Evolutionary conservation across 2,113 vertebrate genomes (phyloP).

Genomic region (Bos indicus): DNA sequence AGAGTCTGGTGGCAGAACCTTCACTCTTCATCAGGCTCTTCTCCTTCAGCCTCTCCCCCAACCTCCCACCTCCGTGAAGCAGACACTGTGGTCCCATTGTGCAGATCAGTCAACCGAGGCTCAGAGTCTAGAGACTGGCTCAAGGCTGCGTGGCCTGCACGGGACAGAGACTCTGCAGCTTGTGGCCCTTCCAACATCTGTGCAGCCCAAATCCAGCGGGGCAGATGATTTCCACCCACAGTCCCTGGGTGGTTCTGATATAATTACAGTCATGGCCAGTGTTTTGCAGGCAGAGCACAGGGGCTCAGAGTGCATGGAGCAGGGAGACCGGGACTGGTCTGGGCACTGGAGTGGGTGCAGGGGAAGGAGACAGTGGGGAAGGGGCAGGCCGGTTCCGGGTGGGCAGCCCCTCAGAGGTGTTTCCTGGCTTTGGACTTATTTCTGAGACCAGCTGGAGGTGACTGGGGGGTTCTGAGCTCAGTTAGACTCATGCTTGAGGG

Average conservation of each 20-base stretch:
- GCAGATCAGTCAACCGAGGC: not conserved
- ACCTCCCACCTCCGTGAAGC: not conserved
- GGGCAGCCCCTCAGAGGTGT: not conserved
- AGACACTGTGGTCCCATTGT: not conserved
- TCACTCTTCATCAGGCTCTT: rapidly evolving
- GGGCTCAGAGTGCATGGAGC: rapidly evolving
- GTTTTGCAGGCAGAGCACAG: not conserved
- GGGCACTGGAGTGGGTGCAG: not conserved
- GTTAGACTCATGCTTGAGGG: rapidly evolving
- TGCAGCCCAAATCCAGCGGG: not conserved
- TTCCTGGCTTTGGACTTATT: not conserved
- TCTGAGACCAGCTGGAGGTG: not conserved
- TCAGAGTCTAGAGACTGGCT: not conserved
- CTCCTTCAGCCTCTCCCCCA: too few relatives aligned
- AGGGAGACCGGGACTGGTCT: not conserved
- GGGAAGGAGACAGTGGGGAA: not conserved
- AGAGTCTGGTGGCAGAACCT: not conserved
- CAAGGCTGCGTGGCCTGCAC: rapidly evolving
- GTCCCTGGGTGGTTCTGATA: rapidly evolving
- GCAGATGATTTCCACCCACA: too few relatives aligned
- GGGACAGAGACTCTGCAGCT: not conserved
- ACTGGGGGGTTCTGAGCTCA: not conserved
- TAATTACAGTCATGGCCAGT: not conserved
- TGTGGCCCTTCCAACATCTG: not conserved
- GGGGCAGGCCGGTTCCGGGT: not conserved